A percentile compares a stretch with the other conserved stretches of the same genome.
Conservation (phyloP, 2,113 vertebrate species). For the Odocoileus hemionus region DNA sequence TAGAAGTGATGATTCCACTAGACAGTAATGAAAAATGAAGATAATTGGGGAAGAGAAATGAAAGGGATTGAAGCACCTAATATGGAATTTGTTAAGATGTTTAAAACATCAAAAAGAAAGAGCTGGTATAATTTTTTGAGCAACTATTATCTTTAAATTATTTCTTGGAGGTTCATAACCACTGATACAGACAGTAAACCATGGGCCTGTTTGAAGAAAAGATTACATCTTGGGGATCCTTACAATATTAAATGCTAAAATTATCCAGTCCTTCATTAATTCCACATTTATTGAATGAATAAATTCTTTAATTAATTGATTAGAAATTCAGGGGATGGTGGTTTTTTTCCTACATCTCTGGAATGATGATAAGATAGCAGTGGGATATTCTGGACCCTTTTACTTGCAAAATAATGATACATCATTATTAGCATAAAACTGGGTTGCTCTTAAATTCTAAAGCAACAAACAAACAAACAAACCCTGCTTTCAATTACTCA, state of each 20-base stretch:
- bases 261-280: background rate
- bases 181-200: background rate
- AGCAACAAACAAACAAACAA: conserved; percentile 49
- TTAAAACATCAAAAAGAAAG: background rate
- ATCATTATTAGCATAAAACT: background rate
- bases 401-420: background rate
- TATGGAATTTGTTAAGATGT: background rate
- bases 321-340: background rate
- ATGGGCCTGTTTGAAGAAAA: background rate
- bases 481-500: conserved; percentile 48
- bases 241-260: background rate
- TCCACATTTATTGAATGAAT: background rate
- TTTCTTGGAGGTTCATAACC: background rate
- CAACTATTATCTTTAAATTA: background rate
- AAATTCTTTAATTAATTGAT: conserved; percentile 17
- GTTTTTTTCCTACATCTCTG: background rate
- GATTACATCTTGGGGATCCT: background rate
- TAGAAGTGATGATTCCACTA: background rate
- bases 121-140: background rate
- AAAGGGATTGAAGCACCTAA: background rate
- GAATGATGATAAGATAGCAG: background rate
- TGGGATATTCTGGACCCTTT: background rate
- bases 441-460: conserved; percentile 6
- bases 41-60: background rate
- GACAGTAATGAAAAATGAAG: background rate